Evolutionary conservation across 2,797 vertebrate genomes (phyloP).

Genomic region (Nyctibius grandis): DNA sequence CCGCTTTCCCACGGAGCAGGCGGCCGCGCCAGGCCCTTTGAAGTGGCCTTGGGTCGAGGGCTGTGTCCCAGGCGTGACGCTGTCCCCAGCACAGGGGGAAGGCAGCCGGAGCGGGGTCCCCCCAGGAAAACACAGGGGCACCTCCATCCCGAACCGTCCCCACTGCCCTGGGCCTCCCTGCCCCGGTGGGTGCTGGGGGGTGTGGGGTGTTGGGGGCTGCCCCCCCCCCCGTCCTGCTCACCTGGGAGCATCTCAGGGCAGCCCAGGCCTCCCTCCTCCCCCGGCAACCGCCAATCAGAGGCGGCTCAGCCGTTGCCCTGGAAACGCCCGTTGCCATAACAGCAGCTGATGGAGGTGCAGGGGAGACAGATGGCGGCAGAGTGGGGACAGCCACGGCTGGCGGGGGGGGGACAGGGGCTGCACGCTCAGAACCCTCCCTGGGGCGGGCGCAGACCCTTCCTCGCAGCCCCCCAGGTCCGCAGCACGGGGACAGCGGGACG

Average conservation of each 20-base stretch:
- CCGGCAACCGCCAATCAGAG: not conserved
- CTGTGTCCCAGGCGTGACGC: not conserved
- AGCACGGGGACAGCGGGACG: rapidly evolving
- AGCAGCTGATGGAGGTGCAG: not conserved
- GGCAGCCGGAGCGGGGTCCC: not conserved
- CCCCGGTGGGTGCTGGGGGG: not conserved
- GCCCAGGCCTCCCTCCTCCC: not conserved
- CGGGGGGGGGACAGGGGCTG: not conserved
- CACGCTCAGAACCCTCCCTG: not conserved
- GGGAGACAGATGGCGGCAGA: slow-evolving; percentile 47
- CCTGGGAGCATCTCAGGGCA: slow-evolving; percentile 41
- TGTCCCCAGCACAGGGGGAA: not conserved
- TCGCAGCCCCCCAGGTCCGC: rapidly evolving
- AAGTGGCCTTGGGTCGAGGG: not conserved
- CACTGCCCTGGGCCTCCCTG: not conserved
- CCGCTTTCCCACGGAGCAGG: not conserved
- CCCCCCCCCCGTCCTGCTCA: not conserved
- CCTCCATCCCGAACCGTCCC: rapidly evolving
- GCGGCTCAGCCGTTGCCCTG: not conserved
- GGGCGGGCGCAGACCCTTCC: not conserved
- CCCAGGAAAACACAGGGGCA: not conserved
- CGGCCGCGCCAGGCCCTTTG: not conserved
- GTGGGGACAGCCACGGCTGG: not conserved
- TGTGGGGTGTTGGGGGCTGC: not conserved
- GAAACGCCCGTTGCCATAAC: slow-evolving; percentile 51